A percentile compares a stretch with the other conserved stretches of the same genome.
Conservation (phyloP, 2,113 vertebrate species). For the Oreotrochilus melanogaster region DNA sequence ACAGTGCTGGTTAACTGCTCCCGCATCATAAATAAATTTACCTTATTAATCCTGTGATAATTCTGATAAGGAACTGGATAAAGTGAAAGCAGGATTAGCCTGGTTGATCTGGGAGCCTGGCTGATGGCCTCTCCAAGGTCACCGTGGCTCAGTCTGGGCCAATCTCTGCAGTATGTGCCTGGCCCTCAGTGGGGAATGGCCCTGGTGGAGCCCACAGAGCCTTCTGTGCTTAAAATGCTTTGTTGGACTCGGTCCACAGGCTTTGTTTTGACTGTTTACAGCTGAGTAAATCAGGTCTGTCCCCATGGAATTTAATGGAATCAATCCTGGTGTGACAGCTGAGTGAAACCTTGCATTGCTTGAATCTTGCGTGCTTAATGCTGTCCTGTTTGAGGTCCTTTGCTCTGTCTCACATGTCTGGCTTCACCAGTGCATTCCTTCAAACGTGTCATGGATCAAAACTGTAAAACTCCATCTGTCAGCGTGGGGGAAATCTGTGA, state of each 20-base stretch:
- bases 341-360: neutral
- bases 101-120: accelerated
- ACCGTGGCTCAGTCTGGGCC: accelerated
- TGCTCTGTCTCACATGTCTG: neutral
- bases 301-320: conserved; percentile 16
- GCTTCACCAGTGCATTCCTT: neutral
- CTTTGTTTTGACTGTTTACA: neutral
- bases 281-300: neutral
- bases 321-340: conserved; percentile 3
- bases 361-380: neutral
- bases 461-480: conserved; percentile 4
- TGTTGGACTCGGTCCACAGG: neutral
- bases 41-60: accelerated
- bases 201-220: neutral
- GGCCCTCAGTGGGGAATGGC: neutral
- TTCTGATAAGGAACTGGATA: neutral
- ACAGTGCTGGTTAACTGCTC: neutral
- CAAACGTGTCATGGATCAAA: neutral
- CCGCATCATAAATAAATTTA: neutral
- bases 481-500: neutral
- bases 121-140: accelerated
- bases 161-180: neutral
- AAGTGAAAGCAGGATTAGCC: neutral
- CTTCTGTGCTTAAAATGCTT: neutral
- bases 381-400: neutral